Evolutionary conservation across 2,113 vertebrate species (phyloP).

Genomic region (Ceuthmochares aereus): DNA sequence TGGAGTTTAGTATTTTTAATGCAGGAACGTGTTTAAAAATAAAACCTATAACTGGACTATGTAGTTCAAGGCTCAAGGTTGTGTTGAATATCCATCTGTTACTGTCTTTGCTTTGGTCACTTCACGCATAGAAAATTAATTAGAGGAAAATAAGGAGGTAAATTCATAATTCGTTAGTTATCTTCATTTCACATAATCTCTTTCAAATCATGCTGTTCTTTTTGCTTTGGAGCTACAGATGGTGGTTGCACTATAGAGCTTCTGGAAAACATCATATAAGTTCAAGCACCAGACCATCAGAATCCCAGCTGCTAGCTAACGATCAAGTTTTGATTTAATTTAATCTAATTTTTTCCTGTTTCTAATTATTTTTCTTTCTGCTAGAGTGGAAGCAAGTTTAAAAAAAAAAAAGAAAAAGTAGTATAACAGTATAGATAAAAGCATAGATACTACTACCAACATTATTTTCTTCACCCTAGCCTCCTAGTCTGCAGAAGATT

Average conservation of each 20-base stretch:
- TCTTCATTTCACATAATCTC: background rate
- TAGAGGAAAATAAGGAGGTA: background rate
- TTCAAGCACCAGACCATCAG: background rate
- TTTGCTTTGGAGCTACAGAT: background rate
- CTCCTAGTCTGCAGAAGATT: background rate
- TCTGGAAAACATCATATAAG: background rate
- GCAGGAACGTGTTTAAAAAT: background rate
- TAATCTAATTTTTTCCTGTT: background rate
- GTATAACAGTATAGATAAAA: background rate
- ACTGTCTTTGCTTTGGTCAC: background rate
- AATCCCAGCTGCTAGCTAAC: slow-evolving; percentile 23
- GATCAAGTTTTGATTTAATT: background rate
- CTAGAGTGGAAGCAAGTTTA: background rate
- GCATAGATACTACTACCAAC: background rate
- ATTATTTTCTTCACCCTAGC: background rate
- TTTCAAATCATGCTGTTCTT: background rate
- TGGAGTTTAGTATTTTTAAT: background rate
- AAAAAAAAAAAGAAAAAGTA: background rate
- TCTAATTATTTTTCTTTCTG: background rate
- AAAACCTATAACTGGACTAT: background rate
- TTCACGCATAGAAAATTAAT: background rate
- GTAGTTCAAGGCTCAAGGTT: background rate
- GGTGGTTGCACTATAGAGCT: background rate
- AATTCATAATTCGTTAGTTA: background rate
- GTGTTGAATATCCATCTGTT: background rate